Evolutionary conservation across 1,140 invertebrate genomes (phyloP).

Genomic region (Linepithema humile): DNA sequence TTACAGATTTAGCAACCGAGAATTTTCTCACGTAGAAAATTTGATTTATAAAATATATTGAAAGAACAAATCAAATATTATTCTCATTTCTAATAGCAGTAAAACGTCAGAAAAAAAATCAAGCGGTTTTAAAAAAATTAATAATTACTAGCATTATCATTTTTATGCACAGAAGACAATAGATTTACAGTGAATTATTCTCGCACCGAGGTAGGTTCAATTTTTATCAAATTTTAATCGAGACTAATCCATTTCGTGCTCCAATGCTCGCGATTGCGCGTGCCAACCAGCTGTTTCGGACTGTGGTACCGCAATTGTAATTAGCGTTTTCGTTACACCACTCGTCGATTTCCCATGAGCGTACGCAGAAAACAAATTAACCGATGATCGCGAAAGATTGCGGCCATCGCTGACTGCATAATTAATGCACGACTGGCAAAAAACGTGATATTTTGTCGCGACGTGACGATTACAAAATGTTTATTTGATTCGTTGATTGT

Average conservation of each 20-base stretch:
- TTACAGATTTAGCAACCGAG: not conserved
- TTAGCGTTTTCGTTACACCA: constrained; percentile 48
- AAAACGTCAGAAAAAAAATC: not conserved
- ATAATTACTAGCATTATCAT: not conserved
- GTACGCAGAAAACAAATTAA: constrained; percentile 40
- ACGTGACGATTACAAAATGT: constrained; percentile 19
- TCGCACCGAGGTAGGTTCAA: not conserved
- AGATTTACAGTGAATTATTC: constrained; percentile 43
- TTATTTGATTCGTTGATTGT: not conserved
- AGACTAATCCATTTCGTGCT: constrained; percentile 48
- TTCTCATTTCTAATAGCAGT: not conserved
- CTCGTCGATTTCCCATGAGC: constrained; percentile 38
- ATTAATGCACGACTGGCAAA: constrained; percentile 24
- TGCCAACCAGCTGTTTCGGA: constrained; percentile 21
- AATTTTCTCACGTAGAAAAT: not conserved
- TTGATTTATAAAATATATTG: not conserved
- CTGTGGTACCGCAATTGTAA: constrained; percentile 49
- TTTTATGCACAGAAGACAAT: not conserved
- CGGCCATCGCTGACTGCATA: constrained; percentile 16
- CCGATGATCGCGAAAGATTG: constrained; percentile 2
- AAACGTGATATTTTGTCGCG: not conserved
- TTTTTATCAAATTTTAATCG: constrained; percentile 61
- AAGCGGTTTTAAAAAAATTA: not conserved
- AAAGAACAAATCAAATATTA: not conserved
- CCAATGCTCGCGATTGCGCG: constrained; percentile 36